Base-by-base conservation (phyloP, 2,797 vertebrate species). In the Erithacus rubecula region DNA sequence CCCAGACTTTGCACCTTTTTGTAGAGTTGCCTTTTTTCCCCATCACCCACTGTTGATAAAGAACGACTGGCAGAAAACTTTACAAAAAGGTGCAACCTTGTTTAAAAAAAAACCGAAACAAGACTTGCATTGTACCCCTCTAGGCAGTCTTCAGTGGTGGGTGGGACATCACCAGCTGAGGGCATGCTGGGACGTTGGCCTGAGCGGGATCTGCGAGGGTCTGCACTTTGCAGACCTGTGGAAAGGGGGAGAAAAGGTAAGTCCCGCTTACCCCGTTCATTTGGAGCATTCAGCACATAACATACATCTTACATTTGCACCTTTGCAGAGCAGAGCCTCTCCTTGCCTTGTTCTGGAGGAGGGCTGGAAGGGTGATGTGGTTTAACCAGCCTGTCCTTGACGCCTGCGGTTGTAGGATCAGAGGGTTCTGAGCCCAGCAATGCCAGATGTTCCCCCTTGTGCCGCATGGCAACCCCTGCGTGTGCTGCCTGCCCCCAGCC, bases 61-160 rank as follows among this genome's bases (percentile, higher is more conserved):
- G 81, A 95, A 83, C 1, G 10, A 81, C 94, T 24, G 69, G 65
- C 88, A 94, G 95, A 84, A 93, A 93, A 87, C 95, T 85, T 77
- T 95, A 90, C 87, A 92, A 93, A 97, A 96, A 95, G 93, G 68
- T 91, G 80, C 91, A 85, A 92, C 83, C 36, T 60, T 91, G 77
- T 86, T 90, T 79, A 41, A 81, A 89, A 88, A 84, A 88, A 68
- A 85, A 58, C 6, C 51, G 13, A 96, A 95, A 87, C 89, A 52
- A 95, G 93, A 91, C 96, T 97, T 95, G 94, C 92, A 74, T 94
- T 97, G 92, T 83, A 90, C 70, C 92, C 93, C 94, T 95, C 94
- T 95, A 89, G 95, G 96, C 97, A 96, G 97, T 96, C 97, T 97
- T 97, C 96, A 95, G 95, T 83, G 83, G 95, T 96, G 95, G 97